Percentiles rank a stretch among this genome's conserved stretches.
Conservation (phyloP, 2,797 vertebrate genomes). For the Microhierax caerulescens region DNA sequence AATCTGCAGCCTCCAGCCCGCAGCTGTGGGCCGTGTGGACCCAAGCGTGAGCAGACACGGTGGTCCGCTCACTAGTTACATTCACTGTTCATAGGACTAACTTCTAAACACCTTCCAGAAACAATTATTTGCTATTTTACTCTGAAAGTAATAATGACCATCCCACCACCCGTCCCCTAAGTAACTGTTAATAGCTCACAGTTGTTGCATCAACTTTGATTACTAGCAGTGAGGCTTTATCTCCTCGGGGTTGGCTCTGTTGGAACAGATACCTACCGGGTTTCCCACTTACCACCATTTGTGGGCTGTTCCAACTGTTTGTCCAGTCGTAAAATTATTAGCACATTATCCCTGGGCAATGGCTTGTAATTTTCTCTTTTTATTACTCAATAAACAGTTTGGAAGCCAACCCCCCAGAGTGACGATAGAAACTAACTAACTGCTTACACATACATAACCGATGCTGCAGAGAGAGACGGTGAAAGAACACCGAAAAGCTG, state of each 20-base stretch:
- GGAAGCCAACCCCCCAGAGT: constrained; percentile 59
- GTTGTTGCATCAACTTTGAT: neutral
- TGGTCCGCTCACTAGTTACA: neutral
- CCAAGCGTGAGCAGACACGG: neutral
- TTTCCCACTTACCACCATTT: constrained; percentile 54
- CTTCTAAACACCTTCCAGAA: neutral
- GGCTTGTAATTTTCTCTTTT: constrained; percentile 69
- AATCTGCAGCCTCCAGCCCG: neutral
- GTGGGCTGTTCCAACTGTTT: constrained; percentile 57
- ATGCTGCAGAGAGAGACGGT: neutral
- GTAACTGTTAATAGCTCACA: neutral
- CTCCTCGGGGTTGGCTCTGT: constrained; percentile 50
- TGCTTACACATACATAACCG: constrained; percentile 24
- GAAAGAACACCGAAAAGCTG: neutral
- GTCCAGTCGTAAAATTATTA: constrained; percentile 72
- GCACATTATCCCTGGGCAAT: constrained; percentile 66
- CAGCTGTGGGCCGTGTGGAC: neutral
- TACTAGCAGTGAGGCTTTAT: neutral
- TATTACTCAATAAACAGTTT: constrained; percentile 75
- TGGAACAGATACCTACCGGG: neutral
- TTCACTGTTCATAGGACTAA: neutral
- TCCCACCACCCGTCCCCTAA: neutral
- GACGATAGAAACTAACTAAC: constrained; percentile 55
- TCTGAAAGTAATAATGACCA: neutral
- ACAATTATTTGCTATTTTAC: neutral